These are phyloP conservation scores for Anarsia innoxiella DNA, from an alignment of 2,888 invertebrate species.

Conservation along the genomic window DNA sequence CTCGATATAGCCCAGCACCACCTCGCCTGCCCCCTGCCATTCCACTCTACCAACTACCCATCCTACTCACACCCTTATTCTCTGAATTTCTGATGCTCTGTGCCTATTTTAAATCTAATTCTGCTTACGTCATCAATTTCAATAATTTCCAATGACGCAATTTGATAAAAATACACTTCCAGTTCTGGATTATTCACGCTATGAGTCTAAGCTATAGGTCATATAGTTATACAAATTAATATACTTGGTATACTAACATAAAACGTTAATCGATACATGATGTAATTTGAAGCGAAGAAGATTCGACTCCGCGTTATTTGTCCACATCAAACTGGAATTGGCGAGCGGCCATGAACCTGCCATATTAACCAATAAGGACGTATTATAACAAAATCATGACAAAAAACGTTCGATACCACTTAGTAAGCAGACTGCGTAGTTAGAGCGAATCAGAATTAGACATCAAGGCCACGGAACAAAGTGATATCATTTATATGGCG, in stretches of 20 bases:
- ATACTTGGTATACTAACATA: too few relatives aligned
- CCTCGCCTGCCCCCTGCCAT: conserved; percentile 28
- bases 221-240: too few relatives aligned
- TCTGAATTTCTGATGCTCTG: conserved; percentile 33
- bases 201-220: too few relatives aligned
- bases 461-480: conserved; percentile 57
- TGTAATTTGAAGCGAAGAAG: neutral
- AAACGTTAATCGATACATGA: too few relatives aligned
- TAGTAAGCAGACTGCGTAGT: conserved; percentile 65
- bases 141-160: conserved; percentile 5
- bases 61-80: conserved; percentile 30
- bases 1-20: conserved; percentile 64
- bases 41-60: conserved; percentile 23
- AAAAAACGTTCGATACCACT: conserved; percentile 26
- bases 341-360: conserved; percentile 5
- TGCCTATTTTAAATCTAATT: conserved; percentile 20
- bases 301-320: neutral
- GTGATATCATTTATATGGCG: conserved; percentile 70
- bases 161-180: too few relatives aligned
- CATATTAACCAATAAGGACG: neutral
- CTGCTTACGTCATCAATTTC: conserved; percentile 27
- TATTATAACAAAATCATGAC: conserved; percentile 1
- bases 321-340: neutral
- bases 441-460: conserved; percentile 65
- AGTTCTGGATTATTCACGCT: too few relatives aligned